Evolutionary conservation across 1,140 invertebrate species (phyloP).

Genomic region (Reticulitermes speratus): DNA sequence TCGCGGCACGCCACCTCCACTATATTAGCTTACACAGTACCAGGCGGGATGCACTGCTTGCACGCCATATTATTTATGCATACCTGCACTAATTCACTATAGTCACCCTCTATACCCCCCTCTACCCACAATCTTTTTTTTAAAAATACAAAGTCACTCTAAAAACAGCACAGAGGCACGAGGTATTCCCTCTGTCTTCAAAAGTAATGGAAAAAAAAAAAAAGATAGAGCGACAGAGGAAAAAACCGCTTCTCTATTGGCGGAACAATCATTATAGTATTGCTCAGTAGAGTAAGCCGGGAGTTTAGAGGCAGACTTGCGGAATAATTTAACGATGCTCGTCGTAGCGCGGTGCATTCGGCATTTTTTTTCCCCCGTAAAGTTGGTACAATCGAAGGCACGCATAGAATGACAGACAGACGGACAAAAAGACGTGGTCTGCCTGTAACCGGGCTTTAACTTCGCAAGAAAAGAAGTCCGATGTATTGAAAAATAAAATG

Average conservation of each 20-base stretch:
- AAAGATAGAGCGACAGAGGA: background rate
- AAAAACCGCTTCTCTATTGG: constrained; percentile 13
- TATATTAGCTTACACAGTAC: background rate
- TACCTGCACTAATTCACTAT: constrained; percentile 16
- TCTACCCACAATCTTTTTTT: background rate
- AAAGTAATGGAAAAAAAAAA: background rate
- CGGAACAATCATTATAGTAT: constrained; percentile 19
- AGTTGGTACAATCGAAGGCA: background rate
- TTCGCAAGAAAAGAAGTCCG: background rate
- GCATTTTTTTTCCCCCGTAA: background rate
- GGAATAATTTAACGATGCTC: constrained; percentile 16
- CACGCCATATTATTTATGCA: constrained; percentile 7
- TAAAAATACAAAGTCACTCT: constrained; percentile 17
- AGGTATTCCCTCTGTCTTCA: constrained; percentile 5
- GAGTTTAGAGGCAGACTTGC: background rate
- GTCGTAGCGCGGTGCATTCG: background rate
- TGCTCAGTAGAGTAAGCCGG: background rate
- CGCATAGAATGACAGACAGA: background rate
- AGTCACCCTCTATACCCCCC: background rate
- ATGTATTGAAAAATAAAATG: background rate
- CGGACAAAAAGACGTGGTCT: background rate
- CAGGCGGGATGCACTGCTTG: background rate
- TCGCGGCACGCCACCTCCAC: background rate
- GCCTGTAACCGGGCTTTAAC: background rate
- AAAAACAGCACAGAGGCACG: constrained; percentile 14